Conservation (phyloP, 2,113 vertebrate genomes). For the Amazona vittata region DNA sequence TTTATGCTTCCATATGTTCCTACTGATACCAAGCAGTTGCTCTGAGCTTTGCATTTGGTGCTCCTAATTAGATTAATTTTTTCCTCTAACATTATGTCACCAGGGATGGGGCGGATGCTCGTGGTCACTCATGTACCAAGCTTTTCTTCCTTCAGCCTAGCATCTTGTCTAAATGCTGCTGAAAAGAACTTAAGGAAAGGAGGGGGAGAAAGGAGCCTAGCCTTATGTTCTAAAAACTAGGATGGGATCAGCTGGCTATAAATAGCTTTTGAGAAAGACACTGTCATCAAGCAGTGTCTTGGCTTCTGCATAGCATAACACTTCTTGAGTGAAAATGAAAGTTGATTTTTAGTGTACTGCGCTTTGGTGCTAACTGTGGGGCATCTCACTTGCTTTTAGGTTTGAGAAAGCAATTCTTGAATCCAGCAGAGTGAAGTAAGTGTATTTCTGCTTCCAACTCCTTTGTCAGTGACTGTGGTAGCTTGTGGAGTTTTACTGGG, state of each 20-base stretch:
- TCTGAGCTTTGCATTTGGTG: not conserved
- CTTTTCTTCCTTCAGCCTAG: not conserved
- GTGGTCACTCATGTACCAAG: too few species aligned
- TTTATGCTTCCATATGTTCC: not conserved
- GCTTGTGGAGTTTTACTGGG: not conserved
- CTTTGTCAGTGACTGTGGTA: not conserved
- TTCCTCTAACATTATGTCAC: too few species aligned
- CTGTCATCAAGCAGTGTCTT: not conserved
- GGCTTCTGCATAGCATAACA: not conserved
- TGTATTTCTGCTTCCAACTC: not conserved
- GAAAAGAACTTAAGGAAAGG: not conserved
- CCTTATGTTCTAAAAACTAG: too few species aligned
- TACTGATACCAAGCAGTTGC: not conserved
- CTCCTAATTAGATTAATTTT: not conserved
- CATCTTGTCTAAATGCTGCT: not conserved
- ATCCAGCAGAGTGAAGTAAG: conserved; percentile 33
- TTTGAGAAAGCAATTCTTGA: conserved; percentile 38
- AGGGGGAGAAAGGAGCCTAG: not conserved
- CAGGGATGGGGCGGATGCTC: not conserved
- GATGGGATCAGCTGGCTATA: not conserved
- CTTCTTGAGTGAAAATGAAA: not conserved
- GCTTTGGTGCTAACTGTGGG: not conserved
- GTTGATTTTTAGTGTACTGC: not conserved
- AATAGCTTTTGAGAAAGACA: not conserved
- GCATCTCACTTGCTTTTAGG: not conserved